Conservation (phyloP, 1,140 invertebrate species). For the Druon quercuslanigerum region DNA sequence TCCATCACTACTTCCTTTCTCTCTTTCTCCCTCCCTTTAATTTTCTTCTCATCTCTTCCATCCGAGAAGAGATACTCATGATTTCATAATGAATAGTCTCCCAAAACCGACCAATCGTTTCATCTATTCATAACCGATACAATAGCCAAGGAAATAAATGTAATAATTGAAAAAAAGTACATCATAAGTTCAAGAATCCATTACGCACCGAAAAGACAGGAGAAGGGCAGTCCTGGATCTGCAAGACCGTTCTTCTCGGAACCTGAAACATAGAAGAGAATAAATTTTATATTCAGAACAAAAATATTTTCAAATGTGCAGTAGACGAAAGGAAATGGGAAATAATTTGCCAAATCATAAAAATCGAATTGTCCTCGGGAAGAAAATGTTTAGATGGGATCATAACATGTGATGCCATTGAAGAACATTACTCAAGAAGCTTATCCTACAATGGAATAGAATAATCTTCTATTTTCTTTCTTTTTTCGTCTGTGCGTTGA, state of each 20-base stretch:
- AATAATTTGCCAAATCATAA: no score
- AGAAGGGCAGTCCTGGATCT: conserved; percentile 49
- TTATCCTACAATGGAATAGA: background rate
- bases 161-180: background rate
- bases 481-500: background rate
- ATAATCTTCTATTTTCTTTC: background rate
- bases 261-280: conserved; percentile 57
- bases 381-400: no score
- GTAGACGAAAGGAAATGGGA: no score
- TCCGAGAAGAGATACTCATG: background rate
- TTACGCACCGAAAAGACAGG: conserved; percentile 66
- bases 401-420: no score
- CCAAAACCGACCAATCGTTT: background rate
- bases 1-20: background rate
- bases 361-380: no score
- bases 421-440: no score
- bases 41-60: background rate
- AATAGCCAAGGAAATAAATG: conserved; percentile 1
- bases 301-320: no score
- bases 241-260: conserved; percentile 64
- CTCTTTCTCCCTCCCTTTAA: background rate
- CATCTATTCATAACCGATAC: background rate
- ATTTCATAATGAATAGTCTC: background rate
- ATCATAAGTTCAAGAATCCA: background rate
- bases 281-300: background rate